phyloP scores from a whole-genome alignment of 2,113 vertebrate genomes.

The Cavia porcellus region DNA sequence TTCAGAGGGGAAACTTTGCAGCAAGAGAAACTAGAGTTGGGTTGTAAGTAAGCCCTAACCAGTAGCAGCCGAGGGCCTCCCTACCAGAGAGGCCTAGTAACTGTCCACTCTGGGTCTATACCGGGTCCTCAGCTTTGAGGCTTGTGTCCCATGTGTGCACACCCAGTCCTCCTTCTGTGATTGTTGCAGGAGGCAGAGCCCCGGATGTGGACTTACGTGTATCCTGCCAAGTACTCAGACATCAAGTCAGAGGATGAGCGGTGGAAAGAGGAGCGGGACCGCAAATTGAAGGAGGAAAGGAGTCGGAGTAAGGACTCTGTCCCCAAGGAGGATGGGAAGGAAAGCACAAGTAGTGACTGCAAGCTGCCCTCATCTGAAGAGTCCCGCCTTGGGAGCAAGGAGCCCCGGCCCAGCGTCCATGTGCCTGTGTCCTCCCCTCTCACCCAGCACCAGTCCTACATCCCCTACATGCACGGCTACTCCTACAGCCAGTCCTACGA shows the following conservation, averaged over 20 bases:
- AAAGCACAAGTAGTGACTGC: constrained; percentile 91
- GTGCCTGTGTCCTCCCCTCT: constrained; percentile 97
- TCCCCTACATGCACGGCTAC: constrained; percentile 99
- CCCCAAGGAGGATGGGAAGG: constrained; percentile 95
- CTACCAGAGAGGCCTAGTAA: not conserved
- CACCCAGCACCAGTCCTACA: constrained; percentile 97
- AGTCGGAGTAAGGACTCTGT: constrained; percentile 92
- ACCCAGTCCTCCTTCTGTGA: not conserved
- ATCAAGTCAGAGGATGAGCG: constrained; percentile 93
- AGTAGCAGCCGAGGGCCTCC: not conserved
- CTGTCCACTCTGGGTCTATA: not conserved
- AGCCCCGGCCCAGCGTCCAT: constrained; percentile 94
- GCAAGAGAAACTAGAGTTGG: not conserved
- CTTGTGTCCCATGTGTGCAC: not conserved
- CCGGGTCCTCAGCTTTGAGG: not conserved
- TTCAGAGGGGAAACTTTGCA: not conserved
- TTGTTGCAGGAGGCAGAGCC: constrained; percentile 91
- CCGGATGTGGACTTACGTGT: constrained; percentile 93
- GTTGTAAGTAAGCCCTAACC: not conserved
- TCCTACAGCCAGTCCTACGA: constrained; percentile 98
- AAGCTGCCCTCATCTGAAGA: constrained; percentile 92
- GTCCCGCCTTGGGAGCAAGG: constrained; percentile 94
- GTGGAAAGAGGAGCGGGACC: constrained; percentile 96
- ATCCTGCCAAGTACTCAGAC: constrained; percentile 94
- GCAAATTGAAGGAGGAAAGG: constrained; percentile 97